A percentile compares a stretch with the other conserved stretches of the same genome.
These are phyloP conservation scores for Thymelicus sylvestris DNA, from an alignment of 2,888 invertebrate genomes.

Conservation along the genomic window DNA sequence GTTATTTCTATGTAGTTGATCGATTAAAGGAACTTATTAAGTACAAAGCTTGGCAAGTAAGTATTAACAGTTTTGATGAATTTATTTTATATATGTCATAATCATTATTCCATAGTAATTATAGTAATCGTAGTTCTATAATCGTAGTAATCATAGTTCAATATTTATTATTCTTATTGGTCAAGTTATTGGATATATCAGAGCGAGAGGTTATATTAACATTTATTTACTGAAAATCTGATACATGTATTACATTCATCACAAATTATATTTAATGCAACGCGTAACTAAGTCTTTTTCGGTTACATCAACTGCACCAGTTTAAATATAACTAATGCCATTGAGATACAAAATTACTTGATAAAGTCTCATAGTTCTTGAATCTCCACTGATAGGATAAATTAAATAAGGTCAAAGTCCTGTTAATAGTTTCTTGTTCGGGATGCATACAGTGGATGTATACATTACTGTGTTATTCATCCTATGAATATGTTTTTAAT, in stretches of 20 bases:
- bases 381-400: slow-evolving; percentile 1
- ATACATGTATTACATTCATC: too few relatives aligned
- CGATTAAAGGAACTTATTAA: slow-evolving; percentile 73
- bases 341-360: neutral
- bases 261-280: too few relatives aligned
- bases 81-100: too few relatives aligned
- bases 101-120: too few relatives aligned
- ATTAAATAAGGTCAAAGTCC: slow-evolving; percentile 15
- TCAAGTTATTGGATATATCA: too few relatives aligned
- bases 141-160: too few relatives aligned
- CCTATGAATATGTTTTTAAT: neutral
- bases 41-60: slow-evolving; percentile 69
- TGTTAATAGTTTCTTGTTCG: neutral
- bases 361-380: slow-evolving; percentile 18
- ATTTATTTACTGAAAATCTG: too few relatives aligned
- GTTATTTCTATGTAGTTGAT: slow-evolving; percentile 66
- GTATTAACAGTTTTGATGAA: slow-evolving; percentile 24
- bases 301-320: too few relatives aligned
- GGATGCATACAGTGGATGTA: neutral
- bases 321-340: neutral
- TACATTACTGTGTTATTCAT: neutral
- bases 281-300: too few relatives aligned
- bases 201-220: too few relatives aligned
- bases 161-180: too few relatives aligned
- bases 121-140: too few relatives aligned